Percentiles rank a stretch among this genome's conserved stretches.
Evolutionary conservation across 1,140 invertebrate species (phyloP).

Genomic region (Oedothorax gibbosus): DNA sequence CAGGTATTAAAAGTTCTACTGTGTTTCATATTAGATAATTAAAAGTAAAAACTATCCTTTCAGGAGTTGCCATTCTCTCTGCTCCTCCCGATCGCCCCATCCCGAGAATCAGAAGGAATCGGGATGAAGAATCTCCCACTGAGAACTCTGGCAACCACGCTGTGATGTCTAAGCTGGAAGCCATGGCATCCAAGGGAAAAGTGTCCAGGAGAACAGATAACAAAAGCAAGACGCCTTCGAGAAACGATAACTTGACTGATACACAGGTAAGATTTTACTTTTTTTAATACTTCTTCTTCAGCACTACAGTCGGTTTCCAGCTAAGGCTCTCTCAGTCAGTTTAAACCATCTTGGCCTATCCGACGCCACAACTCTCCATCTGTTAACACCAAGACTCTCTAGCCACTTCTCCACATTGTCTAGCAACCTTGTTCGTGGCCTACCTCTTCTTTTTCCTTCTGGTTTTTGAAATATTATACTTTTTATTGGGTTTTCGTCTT

Average conservation of each 20-base stretch:
- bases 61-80: constrained; percentile 85
- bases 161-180: constrained; percentile 66
- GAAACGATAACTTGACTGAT: constrained; percentile 44
- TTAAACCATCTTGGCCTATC: no score
- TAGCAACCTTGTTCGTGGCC: no score
- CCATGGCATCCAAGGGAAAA: constrained; percentile 62
- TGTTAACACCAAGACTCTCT: no score
- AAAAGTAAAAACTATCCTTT: background rate
- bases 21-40: no score
- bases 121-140: constrained; percentile 66
- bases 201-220: constrained; percentile 60
- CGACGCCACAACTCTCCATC: no score
- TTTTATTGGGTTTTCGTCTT: no score
- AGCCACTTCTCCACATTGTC: no score
- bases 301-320: no score
- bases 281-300: background rate
- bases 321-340: no score
- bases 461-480: no score
- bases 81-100: constrained; percentile 80
- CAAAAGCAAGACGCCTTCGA: constrained; percentile 33
- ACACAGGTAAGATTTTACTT: constrained; percentile 53
- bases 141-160: constrained; percentile 47
- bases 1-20: no score
- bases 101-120: constrained; percentile 64
- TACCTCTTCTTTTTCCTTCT: no score